phyloP scores from a whole-genome alignment of 2,888 invertebrate species.

The Cybosia mesomella region DNA sequence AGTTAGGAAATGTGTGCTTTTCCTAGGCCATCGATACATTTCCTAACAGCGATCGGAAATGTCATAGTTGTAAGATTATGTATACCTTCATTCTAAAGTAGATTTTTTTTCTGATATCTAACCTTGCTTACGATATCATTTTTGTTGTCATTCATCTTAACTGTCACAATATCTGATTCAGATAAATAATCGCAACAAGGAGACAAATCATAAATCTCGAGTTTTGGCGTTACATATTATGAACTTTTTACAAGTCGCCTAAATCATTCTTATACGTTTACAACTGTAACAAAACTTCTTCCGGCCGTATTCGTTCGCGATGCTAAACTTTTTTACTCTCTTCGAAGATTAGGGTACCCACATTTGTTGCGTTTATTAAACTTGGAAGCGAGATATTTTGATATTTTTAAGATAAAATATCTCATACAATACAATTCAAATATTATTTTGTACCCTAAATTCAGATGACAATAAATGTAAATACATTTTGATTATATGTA shows the following conservation, averaged over 20 bases:
- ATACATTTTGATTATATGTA: too few relatives aligned
- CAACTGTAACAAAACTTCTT: conserved; percentile 76
- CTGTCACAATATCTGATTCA: conserved; percentile 39
- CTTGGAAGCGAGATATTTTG: conserved; percentile 16
- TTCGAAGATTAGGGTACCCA: conserved; percentile 25
- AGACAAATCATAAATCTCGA: conserved; percentile 60
- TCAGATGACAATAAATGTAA: too few relatives aligned
- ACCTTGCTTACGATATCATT: conserved; percentile 16
- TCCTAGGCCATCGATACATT: too few relatives aligned
- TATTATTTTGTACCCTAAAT: too few relatives aligned
- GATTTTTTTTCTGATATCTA: not conserved
- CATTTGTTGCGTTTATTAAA: not conserved
- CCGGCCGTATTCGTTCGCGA: conserved; percentile 62
- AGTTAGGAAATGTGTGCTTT: too few relatives aligned
- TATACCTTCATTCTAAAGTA: too few relatives aligned
- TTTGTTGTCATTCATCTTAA: conserved; percentile 32
- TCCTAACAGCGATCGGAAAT: too few relatives aligned
- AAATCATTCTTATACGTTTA: conserved; percentile 80
- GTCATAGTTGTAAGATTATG: too few relatives aligned
- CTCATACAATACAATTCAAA: too few relatives aligned
- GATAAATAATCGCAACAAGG: conserved; percentile 43
- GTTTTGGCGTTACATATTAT: conserved; percentile 61
- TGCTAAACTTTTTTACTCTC: conserved; percentile 71
- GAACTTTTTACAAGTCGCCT: conserved; percentile 74
- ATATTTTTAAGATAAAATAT: not conserved